These are phyloP conservation scores for Hyla sarda DNA, from an alignment of 2,113 vertebrate genomes.

Conservation along the genomic window DNA sequence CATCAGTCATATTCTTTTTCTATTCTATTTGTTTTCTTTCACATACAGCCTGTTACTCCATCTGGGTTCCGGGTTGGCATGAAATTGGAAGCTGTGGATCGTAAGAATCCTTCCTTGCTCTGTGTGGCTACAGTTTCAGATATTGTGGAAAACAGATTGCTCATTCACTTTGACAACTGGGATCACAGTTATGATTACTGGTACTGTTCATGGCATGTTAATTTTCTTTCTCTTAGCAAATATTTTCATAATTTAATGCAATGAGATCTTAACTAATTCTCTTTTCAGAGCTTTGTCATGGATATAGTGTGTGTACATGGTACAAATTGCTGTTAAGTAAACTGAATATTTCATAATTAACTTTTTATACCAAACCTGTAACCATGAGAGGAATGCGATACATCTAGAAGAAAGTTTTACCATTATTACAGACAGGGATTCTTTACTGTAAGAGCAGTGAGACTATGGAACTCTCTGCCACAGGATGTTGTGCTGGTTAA, in stretches of 20 bases:
- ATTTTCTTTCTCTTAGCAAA: too few species aligned
- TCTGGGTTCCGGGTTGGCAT: constrained; percentile 88
- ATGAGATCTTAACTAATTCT: not conserved
- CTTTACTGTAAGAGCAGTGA: too few species aligned
- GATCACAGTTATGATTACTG: constrained; percentile 90
- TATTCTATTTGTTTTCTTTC: not conserved
- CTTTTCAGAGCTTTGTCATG: not conserved
- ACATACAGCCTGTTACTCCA: constrained; percentile 80
- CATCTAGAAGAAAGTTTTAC: too few species aligned
- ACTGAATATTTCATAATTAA: too few species aligned
- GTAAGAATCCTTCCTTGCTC: constrained; percentile 84
- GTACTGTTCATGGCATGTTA: constrained; percentile 65
- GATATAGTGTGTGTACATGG: too few species aligned
- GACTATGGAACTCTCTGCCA: too few species aligned
- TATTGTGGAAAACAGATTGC: constrained; percentile 84
- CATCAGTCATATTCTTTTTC: not conserved
- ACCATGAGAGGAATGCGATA: too few species aligned
- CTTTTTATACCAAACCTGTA: too few species aligned
- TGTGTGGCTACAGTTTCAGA: constrained; percentile 84
- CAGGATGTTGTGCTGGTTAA: too few species aligned
- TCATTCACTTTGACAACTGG: constrained; percentile 91
- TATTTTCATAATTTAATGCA: not conserved
- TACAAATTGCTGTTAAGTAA: too few species aligned
- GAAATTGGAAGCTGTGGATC: constrained; percentile 91
- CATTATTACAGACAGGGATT: too few species aligned